Evolutionary conservation across 2,113 vertebrate genomes (phyloP).

Genomic region (Amphilophus citrinellus): DNA sequence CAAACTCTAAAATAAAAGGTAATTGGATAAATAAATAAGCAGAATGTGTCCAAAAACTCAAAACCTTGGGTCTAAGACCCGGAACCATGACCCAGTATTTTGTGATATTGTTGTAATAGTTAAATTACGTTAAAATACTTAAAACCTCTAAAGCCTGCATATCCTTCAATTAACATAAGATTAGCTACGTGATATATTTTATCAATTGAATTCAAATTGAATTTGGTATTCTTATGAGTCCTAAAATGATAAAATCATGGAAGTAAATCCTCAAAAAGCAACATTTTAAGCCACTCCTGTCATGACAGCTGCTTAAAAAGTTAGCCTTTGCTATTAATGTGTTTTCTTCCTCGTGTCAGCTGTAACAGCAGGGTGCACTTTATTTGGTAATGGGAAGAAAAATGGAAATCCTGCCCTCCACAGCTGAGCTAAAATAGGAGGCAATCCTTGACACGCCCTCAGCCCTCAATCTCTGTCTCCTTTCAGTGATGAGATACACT

Average conservation of each 20-base stretch:
- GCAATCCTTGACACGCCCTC: constrained; percentile 48
- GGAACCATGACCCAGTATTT: not conserved
- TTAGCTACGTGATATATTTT: not conserved
- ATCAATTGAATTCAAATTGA: not conserved
- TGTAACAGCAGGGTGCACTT: constrained; percentile 50
- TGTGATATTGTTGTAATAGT: not conserved
- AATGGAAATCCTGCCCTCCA: constrained; percentile 50
- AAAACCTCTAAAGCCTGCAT: accelerated
- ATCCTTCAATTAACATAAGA: not conserved
- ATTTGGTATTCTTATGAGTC: not conserved
- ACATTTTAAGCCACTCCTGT: constrained; percentile 4
- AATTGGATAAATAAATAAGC: not conserved
- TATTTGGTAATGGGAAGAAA: constrained; percentile 68
- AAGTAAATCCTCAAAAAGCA: constrained; percentile 23
- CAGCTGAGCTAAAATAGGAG: constrained; percentile 62
- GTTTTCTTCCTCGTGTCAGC: constrained; percentile 42
- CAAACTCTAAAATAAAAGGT: not conserved
- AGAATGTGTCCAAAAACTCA: not conserved
- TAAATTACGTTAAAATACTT: not conserved
- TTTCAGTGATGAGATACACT: constrained; percentile 33
- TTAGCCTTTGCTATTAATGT: constrained; percentile 48
- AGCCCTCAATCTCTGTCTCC: constrained; percentile 42
- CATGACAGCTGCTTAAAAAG: constrained; percentile 42
- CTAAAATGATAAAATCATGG: constrained; percentile 5
- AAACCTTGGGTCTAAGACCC: too few species aligned